These are phyloP conservation scores for Percopsis transmontana DNA, from an alignment of 2,113 vertebrate genomes.

Conservation along the genomic window DNA sequence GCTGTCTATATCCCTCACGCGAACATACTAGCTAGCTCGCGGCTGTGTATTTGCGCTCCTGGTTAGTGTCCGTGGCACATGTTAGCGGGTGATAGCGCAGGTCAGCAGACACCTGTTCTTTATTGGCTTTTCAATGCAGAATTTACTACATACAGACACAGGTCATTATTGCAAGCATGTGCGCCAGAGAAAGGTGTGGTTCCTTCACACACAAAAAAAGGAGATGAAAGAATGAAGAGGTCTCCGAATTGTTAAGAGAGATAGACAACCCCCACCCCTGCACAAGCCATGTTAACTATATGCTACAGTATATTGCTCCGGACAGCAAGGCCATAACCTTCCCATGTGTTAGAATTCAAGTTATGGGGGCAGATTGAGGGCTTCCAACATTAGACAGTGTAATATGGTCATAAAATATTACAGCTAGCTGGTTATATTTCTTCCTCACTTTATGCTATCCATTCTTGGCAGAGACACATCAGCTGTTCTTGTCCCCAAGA, in stretches of 20 bases:
- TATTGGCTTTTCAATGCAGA: constrained; percentile 13
- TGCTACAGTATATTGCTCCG: constrained; percentile 12
- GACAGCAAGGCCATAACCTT: constrained; percentile 14
- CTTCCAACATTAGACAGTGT: background rate
- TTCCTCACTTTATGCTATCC: background rate
- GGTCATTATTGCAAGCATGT: constrained; percentile 56
- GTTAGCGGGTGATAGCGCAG: constrained; percentile 21
- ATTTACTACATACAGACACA: constrained; percentile 31
- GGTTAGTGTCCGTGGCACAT: background rate
- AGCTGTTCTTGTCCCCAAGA: background rate
- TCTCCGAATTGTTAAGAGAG: background rate
- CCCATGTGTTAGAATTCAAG: constrained; percentile 13
- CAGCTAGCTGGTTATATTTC: background rate
- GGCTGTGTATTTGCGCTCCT: background rate
- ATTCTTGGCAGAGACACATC: background rate
- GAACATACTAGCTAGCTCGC: background rate
- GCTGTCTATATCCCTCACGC: background rate
- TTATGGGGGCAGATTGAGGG: background rate
- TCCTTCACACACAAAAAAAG: constrained; percentile 1
- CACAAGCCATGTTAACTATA: background rate
- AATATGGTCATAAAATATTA: background rate
- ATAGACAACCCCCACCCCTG: background rate
- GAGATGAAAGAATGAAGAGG: constrained; percentile 38
- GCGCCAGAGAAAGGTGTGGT: constrained; percentile 5
- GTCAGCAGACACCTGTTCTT: constrained; percentile 41